Percentiles rank a stretch among this genome's conserved stretches.
phyloP scores from a whole-genome alignment of 2,113 vertebrate genomes.

The Bos indicus region DNA sequence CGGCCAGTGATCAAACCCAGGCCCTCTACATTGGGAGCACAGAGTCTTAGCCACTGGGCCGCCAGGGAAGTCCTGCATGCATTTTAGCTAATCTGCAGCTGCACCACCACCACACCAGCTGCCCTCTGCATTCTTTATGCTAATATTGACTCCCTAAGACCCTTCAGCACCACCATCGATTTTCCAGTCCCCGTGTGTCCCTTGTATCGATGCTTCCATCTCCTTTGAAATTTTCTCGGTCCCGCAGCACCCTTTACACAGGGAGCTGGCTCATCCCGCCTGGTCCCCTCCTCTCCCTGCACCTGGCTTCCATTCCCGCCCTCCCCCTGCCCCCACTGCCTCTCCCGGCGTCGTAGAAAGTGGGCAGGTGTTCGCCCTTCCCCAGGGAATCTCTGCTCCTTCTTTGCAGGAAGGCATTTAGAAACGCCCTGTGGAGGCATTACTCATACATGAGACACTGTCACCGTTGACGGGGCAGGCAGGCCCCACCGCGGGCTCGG shows the following conservation, averaged over 20 bases:
- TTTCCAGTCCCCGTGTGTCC: not conserved
- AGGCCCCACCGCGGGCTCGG: slow-evolving; percentile 53
- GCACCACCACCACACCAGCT: too few species aligned
- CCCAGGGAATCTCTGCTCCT: slow-evolving; percentile 8
- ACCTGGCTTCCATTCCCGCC: not conserved
- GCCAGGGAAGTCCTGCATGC: fast-evolving
- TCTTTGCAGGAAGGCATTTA: slow-evolving; percentile 46
- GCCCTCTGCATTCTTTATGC: not conserved
- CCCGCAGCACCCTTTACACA: not conserved
- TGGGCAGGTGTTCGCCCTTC: not conserved
- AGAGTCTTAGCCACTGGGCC: not conserved
- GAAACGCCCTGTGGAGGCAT: not conserved
- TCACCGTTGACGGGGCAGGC: slow-evolving; percentile 10
- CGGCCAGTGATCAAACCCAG: not conserved
- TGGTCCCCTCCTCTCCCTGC: not conserved
- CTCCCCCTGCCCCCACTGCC: not conserved
- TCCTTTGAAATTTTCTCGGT: not conserved
- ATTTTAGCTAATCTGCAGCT: too few species aligned
- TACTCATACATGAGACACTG: slow-evolving; percentile 59
- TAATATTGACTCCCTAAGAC: not conserved
- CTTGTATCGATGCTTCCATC: not conserved
- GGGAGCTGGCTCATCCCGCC: not conserved
- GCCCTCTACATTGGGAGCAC: fast-evolving
- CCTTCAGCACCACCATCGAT: not conserved
- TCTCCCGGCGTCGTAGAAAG: not conserved